Conservation (phyloP, 2,797 vertebrate genomes). For the Melanotaenia trifasciata region DNA sequence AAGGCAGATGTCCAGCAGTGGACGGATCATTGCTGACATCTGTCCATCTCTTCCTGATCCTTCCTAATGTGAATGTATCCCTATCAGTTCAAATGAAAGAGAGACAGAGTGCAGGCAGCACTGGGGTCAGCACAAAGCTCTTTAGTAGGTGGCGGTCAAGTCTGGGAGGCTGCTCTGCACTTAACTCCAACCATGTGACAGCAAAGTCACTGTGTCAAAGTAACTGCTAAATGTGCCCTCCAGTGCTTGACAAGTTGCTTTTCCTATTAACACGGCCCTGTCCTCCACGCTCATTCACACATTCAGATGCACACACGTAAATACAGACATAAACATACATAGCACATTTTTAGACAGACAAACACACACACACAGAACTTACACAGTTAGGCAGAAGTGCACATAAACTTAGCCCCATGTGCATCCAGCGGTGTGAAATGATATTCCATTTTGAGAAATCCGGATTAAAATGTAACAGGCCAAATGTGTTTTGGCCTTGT, state of each 20-base stretch:
- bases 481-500: slow-evolving; percentile 84
- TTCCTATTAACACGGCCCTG: slow-evolving; percentile 70
- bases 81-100: slow-evolving; percentile 61
- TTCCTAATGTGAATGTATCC: slow-evolving; percentile 65
- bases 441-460: slow-evolving; percentile 84
- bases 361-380: slow-evolving; percentile 27
- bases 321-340: slow-evolving; percentile 40
- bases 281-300: slow-evolving; percentile 50
- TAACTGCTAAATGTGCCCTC: slow-evolving; percentile 75
- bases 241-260: slow-evolving; percentile 71
- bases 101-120: slow-evolving; percentile 39
- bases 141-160: slow-evolving; percentile 73
- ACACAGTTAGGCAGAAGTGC: slow-evolving; percentile 33
- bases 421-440: slow-evolving; percentile 78
- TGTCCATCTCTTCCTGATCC: slow-evolving; percentile 77
- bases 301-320: slow-evolving; percentile 27
- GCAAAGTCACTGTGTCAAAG: slow-evolving; percentile 79
- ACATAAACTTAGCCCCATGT: slow-evolving; percentile 60
- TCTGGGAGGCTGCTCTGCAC: slow-evolving; percentile 69
- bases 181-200: slow-evolving; percentile 74
- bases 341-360: slow-evolving; percentile 35
- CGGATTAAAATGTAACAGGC: slow-evolving; percentile 82
- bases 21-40: slow-evolving; percentile 81
- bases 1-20: slow-evolving; percentile 73
- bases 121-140: slow-evolving; percentile 65